Evolutionary conservation across 2,797 vertebrate species (phyloP).

Genomic region (Coregonus ussuriensis): DNA sequence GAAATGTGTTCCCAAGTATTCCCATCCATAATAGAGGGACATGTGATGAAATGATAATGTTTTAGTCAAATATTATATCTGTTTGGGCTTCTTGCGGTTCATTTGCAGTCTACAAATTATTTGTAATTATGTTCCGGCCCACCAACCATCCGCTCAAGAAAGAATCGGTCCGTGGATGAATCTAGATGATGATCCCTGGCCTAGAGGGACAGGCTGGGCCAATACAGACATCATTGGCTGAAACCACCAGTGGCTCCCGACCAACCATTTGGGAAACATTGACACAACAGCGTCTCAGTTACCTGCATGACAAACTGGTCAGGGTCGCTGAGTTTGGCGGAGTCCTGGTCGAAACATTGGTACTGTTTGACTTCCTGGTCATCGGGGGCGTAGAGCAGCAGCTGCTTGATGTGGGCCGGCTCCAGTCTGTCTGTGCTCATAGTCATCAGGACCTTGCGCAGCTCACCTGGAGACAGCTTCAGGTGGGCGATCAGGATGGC

Average conservation of each 20-base stretch:
- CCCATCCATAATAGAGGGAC: too few species aligned
- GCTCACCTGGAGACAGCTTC: slow-evolving; percentile 90
- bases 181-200: too few species aligned
- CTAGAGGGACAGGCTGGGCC: not conserved
- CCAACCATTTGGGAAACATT: not conserved
- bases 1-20: too few species aligned
- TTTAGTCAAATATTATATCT: too few species aligned
- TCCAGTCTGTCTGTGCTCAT: slow-evolving; percentile 92
- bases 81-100: too few species aligned
- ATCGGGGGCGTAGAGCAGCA: slow-evolving; percentile 92
- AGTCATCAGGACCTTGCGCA: slow-evolving; percentile 88
- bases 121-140: too few species aligned
- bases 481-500: slow-evolving; percentile 97
- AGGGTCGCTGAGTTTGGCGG: slow-evolving; percentile 89
- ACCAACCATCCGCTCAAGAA: too few species aligned
- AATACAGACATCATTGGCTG: not conserved
- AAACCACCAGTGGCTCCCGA: too few species aligned
- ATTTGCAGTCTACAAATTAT: too few species aligned
- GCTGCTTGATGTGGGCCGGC: slow-evolving; percentile 94
- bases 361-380: slow-evolving; percentile 93
- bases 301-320: slow-evolving; percentile 98
- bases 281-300: not conserved
- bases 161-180: too few species aligned
- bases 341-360: slow-evolving; percentile 85
- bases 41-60: too few species aligned